Percentiles rank a stretch among this genome's conserved stretches.
phyloP scores from a whole-genome alignment of 2,113 vertebrate species.

The Corythornis madagascariensis region DNA sequence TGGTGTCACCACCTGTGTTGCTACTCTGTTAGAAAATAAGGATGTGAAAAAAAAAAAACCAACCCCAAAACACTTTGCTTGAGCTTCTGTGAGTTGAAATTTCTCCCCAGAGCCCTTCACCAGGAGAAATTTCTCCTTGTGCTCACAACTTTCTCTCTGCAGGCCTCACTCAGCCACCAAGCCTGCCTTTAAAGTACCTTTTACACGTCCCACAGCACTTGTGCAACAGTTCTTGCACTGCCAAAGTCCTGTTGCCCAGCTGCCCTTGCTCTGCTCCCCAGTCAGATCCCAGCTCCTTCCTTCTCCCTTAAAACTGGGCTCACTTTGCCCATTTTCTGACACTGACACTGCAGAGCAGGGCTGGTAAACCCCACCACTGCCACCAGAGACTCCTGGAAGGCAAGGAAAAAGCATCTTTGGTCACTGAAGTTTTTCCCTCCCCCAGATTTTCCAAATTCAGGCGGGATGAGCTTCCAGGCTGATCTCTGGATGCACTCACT shows the following conservation, averaged over 20 bases:
- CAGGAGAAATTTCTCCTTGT: neutral
- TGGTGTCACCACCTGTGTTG: neutral
- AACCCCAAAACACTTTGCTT: accelerated
- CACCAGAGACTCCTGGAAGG: neutral
- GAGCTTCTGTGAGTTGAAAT: neutral
- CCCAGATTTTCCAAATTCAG: neutral
- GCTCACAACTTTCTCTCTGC: neutral
- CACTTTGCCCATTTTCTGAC: neutral
- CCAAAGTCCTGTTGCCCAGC: neutral
- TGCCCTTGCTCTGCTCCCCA: neutral
- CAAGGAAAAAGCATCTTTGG: neutral
- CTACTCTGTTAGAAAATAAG: neutral
- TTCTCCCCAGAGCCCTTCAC: neutral
- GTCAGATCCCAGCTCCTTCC: neutral
- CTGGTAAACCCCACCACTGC: neutral
- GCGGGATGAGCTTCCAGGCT: neutral
- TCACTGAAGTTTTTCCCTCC: neutral
- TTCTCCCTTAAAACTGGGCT: neutral
- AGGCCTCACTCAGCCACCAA: neutral
- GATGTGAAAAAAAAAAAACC: neutral
- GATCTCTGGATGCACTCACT: neutral
- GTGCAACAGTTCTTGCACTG: neutral
- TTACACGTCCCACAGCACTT: neutral
- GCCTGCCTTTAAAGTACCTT: neutral
- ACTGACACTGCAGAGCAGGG: neutral